Base-by-base conservation (phyloP, 64 coral and sea anemone species). In the Trachythela sp. region DNA sequence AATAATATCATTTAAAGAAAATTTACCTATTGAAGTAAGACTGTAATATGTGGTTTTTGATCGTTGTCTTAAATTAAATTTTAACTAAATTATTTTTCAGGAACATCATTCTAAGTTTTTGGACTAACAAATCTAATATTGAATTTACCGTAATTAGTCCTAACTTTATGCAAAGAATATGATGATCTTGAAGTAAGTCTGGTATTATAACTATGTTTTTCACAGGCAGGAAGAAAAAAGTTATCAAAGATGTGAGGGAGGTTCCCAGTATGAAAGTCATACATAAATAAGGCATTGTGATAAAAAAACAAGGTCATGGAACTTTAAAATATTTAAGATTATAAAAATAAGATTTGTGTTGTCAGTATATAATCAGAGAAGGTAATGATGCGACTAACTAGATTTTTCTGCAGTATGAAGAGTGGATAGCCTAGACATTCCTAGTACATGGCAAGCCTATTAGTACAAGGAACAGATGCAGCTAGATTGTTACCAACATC, bases 261-360 rank as follows among this genome's bases (percentile, higher is more conserved):
- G 38, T 85, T 85, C 38, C 43, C 43, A 39, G 39, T 85, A 85
- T 85, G 84, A 85, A 40, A 85, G 84, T 85, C 84, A 85, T 40
- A 85, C 43, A 39, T 8, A 85, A 85, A 85, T 85, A 85, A 2
- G 8, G 84, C 84, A 27, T 85, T 85, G 24, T 85, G 24, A 85
- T n/a, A 84, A 38, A 36, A 36, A 36, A 2, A 84, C 83, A 84
- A 84, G 83, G 83, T 84, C 40, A 85, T 40, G 35, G 43, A 85
- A 85, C 43, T 85, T 85, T 39, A 45, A 22, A 43, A 48, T 42
- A 85, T 85, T 85, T 43, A 85, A 41, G 20, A 43, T 85, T 85
- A 43, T 85, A 24, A 85, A 85, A 43, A 85, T 20, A 48, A 22
- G 84, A 41, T 24, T 85, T 85, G 84, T 43, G 84, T 85, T 37